Evolutionary conservation across 64 coral and sea anemone genomes (phyloP).

Genomic region (Porites lutea): DNA sequence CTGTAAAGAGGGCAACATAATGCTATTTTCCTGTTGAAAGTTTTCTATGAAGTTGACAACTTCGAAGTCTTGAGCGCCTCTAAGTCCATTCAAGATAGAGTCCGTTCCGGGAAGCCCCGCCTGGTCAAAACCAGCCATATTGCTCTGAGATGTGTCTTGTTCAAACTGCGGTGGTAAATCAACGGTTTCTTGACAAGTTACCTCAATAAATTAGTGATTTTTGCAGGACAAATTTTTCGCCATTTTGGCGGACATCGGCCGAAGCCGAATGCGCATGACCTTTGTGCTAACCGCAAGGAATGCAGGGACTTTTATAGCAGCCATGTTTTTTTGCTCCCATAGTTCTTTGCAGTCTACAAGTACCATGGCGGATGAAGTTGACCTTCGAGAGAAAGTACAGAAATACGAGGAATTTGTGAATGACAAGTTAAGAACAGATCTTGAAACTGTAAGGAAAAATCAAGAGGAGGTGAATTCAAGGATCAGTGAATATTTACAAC

Average conservation of each 20-base stretch:
- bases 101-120: slow-evolving; percentile 94
- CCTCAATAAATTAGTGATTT: slow-evolving; percentile 54
- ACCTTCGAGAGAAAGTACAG: slow-evolving; percentile 74
- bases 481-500: slow-evolving; percentile 88
- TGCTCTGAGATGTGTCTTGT: slow-evolving; percentile 29
- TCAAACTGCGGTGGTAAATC: not conserved
- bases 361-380: slow-evolving; percentile 85
- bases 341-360: not conserved
- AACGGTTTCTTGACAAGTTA: not conserved
- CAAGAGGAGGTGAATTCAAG: slow-evolving; percentile 81
- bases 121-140: slow-evolving; percentile 98
- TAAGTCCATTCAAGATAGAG: slow-evolving; percentile 84
- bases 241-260: slow-evolving; percentile 99
- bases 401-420: slow-evolving; percentile 95
- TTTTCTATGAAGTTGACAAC: slow-evolving; percentile 83
- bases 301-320: slow-evolving; percentile 95
- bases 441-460: slow-evolving; percentile 78
- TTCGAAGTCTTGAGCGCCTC: slow-evolving; percentile 67
- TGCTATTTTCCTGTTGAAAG: slow-evolving; percentile 98
- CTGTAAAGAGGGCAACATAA: slow-evolving; percentile 93
- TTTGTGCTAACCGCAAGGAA: slow-evolving; percentile 59
- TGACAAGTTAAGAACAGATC: slow-evolving; percentile 85
- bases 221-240: slow-evolving; percentile 65
- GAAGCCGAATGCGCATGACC: slow-evolving; percentile 99
- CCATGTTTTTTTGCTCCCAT: slow-evolving; percentile 70